A percentile compares a stretch with the other conserved stretches of the same genome.
These are phyloP conservation scores for Pterostichus niger DNA, from an alignment of 2,888 invertebrate species.

Conservation along the genomic window DNA sequence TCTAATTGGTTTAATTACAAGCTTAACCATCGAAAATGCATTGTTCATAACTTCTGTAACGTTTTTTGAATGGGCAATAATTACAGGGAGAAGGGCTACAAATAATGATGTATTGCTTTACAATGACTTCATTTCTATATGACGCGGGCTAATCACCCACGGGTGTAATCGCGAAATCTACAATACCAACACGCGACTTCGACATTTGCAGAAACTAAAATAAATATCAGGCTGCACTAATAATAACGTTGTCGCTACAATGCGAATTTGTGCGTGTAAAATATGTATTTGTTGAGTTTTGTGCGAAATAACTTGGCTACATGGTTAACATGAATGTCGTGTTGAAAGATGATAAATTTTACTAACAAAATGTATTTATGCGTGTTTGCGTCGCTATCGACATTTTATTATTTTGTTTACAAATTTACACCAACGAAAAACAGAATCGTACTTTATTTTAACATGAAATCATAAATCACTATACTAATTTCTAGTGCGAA, in stretches of 20 bases:
- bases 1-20: constrained; percentile 68
- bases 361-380: constrained; percentile 41
- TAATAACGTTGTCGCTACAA: not conserved
- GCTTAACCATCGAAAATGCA: constrained; percentile 66
- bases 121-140: constrained; percentile 51
- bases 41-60: constrained; percentile 37
- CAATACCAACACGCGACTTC: constrained; percentile 34
- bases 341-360: constrained; percentile 49
- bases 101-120: constrained; percentile 39
- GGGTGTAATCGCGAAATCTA: constrained; percentile 11
- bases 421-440: constrained; percentile 38
- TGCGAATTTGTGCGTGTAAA: constrained; percentile 39
- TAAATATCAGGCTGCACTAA: constrained; percentile 24
- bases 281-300: constrained; percentile 25
- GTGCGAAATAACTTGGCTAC: constrained; percentile 30
- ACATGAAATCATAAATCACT: no score
- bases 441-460: not conserved
- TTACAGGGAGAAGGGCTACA: constrained; percentile 5
- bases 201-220: constrained; percentile 41
- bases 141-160: constrained; percentile 7
- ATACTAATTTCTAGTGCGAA: no score
- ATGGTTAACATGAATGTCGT: constrained; percentile 30
- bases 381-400: constrained; percentile 29
- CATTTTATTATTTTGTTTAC: constrained; percentile 52
- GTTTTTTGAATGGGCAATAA: constrained; percentile 26